Percentiles rank a stretch among this genome's conserved stretches.
phyloP scores from a whole-genome alignment of 92 coral and sea anemone species.

The Bergia puertoricense region DNA sequence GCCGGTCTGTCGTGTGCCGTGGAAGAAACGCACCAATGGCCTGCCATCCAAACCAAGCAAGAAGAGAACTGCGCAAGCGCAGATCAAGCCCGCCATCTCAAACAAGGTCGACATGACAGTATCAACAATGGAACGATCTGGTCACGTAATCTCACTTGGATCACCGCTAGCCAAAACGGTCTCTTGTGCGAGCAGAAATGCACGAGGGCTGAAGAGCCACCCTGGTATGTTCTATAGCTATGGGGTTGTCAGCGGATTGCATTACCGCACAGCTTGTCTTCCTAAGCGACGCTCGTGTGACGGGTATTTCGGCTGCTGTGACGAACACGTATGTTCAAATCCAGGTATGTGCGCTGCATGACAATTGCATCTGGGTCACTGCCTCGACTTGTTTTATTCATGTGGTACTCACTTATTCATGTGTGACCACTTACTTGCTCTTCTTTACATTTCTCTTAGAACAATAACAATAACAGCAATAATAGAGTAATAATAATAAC shows the following conservation, averaged over 20 bases:
- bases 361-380: too few species aligned
- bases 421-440: too few species aligned
- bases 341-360: neutral
- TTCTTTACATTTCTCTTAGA: too few species aligned
- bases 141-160: conserved; percentile 6
- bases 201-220: conserved; percentile 33
- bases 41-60: conserved; percentile 21
- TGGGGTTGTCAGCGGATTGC: conserved; percentile 25
- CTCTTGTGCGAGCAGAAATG: conserved; percentile 29
- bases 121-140: neutral
- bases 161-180: conserved; percentile 18
- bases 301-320: conserved; percentile 42
- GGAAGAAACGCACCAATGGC: conserved; percentile 28
- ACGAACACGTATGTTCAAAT: neutral
- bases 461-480: too few species aligned
- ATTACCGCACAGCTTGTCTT: conserved; percentile 36
- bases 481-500: too few species aligned
- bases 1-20: conserved; percentile 34
- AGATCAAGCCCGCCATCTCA: conserved; percentile 15
- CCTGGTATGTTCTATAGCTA: conserved; percentile 43
- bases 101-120: neutral
- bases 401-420: too few species aligned
- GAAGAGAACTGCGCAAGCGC: conserved; percentile 10
- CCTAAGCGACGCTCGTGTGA: conserved; percentile 41
- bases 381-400: too few species aligned